Evolutionary conservation across 2,888 invertebrate species (phyloP), one percentile per base, ranked within the genome.

Genomic region (Melinaea marsaeus): DNA sequence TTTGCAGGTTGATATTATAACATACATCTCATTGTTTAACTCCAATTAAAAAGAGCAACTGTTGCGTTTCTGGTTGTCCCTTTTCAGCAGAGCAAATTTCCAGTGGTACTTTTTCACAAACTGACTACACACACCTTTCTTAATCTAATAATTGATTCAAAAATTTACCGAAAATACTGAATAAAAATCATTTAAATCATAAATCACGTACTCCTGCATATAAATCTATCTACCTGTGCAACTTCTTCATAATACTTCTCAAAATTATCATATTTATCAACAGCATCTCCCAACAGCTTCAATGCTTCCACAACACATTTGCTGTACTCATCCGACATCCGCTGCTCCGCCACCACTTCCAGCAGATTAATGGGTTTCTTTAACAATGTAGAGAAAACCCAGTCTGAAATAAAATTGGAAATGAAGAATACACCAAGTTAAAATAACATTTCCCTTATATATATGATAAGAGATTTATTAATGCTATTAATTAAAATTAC

Each of bases 321-420:
- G 6, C 63, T 64, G 84, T 87, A 86, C 0, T 63, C 68, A 0
- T 74, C 74, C 0, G 74, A 73, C 0, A 60, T 46, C 0, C 72
- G 62, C 6, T 77, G 78, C 0, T 63, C 37, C 0, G 74, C 62
- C 2, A 87, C 68, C 0, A 68, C 73, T 2, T 72, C 61, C 1
- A 86, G 69, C 0, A 86, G 61, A 0, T 72, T 60, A 0, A 86
- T 69, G 0, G 87, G 87, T 37, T 78, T 71, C 5, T 69, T 69
- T 0, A 87, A 73, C 0, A 88, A 66, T 0, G 83, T 85, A 6
- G 79, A 74, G 0, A 78, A 63, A 0, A 86, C 69, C 81, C 83
- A 86, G 66, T 85, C 88, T 88, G 76, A 1, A 75, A 71, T 47
- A 32, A 35, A 61, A 64, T 13, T 46, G 2, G 32, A 11, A 32